Evolutionary conservation across 2,113 vertebrate genomes (phyloP).

Genomic region (Nerophis lumbriciformis): DNA sequence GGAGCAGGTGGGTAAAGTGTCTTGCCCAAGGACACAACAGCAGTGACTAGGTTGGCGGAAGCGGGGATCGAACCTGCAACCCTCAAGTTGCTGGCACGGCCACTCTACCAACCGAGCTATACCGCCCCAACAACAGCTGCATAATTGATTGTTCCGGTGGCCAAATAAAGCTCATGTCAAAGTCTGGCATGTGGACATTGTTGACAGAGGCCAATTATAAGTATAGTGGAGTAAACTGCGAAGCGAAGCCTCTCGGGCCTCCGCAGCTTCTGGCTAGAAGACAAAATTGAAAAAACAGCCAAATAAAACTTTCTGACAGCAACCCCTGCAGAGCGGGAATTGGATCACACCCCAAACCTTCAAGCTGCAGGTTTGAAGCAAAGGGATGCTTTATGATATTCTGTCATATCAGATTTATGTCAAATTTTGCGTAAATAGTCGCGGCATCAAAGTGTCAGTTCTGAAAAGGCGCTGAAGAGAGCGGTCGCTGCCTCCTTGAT

Average conservation of each 20-base stretch:
- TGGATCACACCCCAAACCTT: conserved; percentile 56
- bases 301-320: conserved; percentile 57
- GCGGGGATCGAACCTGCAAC: no score
- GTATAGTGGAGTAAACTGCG: conserved; percentile 50
- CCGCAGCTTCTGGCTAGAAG: conserved; percentile 56
- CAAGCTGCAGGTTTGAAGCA: conserved; percentile 38
- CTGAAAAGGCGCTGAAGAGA: conserved; percentile 12
- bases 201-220: conserved; percentile 68
- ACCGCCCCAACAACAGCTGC: no score
- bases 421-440: conserved; percentile 50
- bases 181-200: conserved; percentile 52
- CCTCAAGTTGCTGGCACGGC: no score
- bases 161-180: conserved; percentile 26
- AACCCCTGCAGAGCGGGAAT: conserved; percentile 44
- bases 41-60: no score
- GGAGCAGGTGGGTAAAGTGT: no score
- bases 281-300: conserved; percentile 63
- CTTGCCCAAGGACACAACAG: no score
- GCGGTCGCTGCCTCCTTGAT: conserved; percentile 6
- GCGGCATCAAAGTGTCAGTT: conserved; percentile 31
- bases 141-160: neutral
- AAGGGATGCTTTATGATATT: conserved; percentile 49
- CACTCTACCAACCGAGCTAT: no score
- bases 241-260: conserved; percentile 45
- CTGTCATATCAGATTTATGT: conserved; percentile 55